phyloP scores from a whole-genome alignment of 2,888 invertebrate species.

The Mamestra brassicae region DNA sequence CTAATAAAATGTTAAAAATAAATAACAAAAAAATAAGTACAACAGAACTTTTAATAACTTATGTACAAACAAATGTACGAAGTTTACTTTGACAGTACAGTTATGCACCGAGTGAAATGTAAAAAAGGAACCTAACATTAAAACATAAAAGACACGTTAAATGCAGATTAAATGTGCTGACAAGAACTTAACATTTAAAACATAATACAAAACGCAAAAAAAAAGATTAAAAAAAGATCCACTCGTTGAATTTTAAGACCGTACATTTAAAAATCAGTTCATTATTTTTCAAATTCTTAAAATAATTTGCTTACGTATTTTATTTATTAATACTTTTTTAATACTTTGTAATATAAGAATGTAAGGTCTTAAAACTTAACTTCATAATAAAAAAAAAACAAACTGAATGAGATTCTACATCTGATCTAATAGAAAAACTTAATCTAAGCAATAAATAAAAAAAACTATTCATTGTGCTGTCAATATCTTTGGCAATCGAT shows the following conservation, averaged over 20 bases:
- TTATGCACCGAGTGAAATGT: slow-evolving; percentile 58
- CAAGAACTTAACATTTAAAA: slow-evolving; percentile 71
- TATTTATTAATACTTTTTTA: background rate
- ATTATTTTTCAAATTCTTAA: slow-evolving; percentile 12
- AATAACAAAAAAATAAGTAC: slow-evolving; percentile 72
- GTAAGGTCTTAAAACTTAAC: slow-evolving; percentile 64
- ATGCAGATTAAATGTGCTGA: slow-evolving; percentile 83
- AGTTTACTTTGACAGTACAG: slow-evolving; percentile 62
- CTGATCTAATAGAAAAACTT: slow-evolving; percentile 73
- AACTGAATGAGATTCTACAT: slow-evolving; percentile 84
- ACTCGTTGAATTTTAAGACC: slow-evolving; percentile 61
- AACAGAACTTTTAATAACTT: slow-evolving; percentile 85
- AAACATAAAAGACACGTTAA: slow-evolving; percentile 75
- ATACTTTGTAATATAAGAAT: slow-evolving; percentile 15
- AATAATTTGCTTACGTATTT: slow-evolving; percentile 29
- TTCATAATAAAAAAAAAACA: slow-evolving; percentile 58
- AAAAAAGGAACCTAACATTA: slow-evolving; percentile 67
- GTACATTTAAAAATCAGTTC: slow-evolving; percentile 27
- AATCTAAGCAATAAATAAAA: slow-evolving; percentile 74
- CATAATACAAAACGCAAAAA: slow-evolving; percentile 58
- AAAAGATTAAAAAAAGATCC: slow-evolving; percentile 51
- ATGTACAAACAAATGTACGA: slow-evolving; percentile 78
- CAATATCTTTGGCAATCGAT: slow-evolving; percentile 62
- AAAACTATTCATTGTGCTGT: slow-evolving; percentile 79
- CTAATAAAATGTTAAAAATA: slow-evolving; percentile 53